These are phyloP conservation scores for Ophioderma brevispina DNA, from an alignment of 35 echinoderm and acorn worm species.

Conservation along the genomic window DNA sequence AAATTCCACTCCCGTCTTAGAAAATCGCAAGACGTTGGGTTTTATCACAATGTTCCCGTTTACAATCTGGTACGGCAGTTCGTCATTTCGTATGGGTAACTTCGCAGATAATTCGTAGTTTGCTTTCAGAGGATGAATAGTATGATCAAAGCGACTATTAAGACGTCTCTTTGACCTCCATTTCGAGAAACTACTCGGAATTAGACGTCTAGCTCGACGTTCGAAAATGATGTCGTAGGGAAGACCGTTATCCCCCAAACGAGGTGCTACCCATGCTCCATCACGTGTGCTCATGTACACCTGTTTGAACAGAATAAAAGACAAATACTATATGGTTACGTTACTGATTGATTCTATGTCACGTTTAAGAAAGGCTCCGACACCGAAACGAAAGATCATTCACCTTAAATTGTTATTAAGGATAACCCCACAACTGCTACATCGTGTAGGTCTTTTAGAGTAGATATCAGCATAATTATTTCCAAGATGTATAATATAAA, in stretches of 20 bases:
- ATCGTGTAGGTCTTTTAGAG: too few species aligned
- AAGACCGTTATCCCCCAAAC: not conserved
- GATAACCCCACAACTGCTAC: too few species aligned
- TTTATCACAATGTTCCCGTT: constrained; percentile 56
- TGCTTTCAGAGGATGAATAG: not conserved
- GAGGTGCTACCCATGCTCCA: constrained; percentile 36
- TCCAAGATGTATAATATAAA: too few species aligned
- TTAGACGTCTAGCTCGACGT: not conserved
- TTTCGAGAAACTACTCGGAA: not conserved
- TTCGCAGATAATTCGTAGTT: not conserved
- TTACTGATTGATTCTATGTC: too few species aligned
- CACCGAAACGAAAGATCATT: too few species aligned
- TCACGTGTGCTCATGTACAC: constrained; percentile 31
- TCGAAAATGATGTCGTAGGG: not conserved
- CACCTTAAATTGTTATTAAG: too few species aligned
- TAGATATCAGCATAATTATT: too few species aligned
- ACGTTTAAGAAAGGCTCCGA: too few species aligned
- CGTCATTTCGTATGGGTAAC: constrained; percentile 16
- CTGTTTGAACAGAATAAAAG: constrained; percentile 17
- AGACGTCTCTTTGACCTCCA: not conserved
- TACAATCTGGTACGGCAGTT: constrained; percentile 45
- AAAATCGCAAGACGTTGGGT: constrained; percentile 27
- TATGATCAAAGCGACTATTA: not conserved
- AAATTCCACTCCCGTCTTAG: constrained; percentile 49
- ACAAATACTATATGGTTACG: too few species aligned